Base-by-base conservation (phyloP, 2,888 invertebrate species). In the Deilephila elpenor region DNA sequence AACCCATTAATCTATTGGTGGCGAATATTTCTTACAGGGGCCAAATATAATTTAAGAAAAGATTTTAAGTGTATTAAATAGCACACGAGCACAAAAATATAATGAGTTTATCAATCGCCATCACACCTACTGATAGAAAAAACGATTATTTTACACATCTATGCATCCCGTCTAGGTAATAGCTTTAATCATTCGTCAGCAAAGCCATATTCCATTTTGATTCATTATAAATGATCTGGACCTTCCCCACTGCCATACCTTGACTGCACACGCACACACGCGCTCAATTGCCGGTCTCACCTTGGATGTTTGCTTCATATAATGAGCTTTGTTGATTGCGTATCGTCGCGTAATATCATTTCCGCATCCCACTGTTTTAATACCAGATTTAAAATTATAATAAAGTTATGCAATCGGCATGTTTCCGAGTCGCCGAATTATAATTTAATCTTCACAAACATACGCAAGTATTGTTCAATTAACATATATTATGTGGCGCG, bases 241-340 rank as follows among this genome's bases (percentile, higher is more conserved):
- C 3, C 11, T 44, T 11, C 14, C 44, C 11, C 11, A 44, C 14
- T 44, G 44, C 44, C 44, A 11, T 11, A 14, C 3, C 44, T 44
- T 3, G 20, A 37, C 14, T n/a, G 64, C 34, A 44, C 14, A 34
- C 34, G 62, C n/a, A 29, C 64, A 70, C 25, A n/a, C 34, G 17
- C 71, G 60, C 25, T 44, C 71, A 44, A 60, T 71, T 44, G 71
- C 59, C 44, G 60, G 60, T 51, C 72, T 74, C 75, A 74, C 74
- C 79, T 78, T 75, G 75, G 67, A 73, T 79, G 78, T 78, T 80
- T 80, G 74, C 78, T 75, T 75, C 71, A 74, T 74, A 78, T 78
- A 77, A 78, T 78, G 78, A 78, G 79, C 77, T 77, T 73, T 74
- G 75, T 75, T 77, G 79, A 78, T 76, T 77, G 75, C 75, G 74